Evolutionary conservation across 35 echinoderm and acorn worm genomes (phyloP), one percentile per base, ranked within the genome.

Genomic region (Nesometra sesokonis): DNA sequence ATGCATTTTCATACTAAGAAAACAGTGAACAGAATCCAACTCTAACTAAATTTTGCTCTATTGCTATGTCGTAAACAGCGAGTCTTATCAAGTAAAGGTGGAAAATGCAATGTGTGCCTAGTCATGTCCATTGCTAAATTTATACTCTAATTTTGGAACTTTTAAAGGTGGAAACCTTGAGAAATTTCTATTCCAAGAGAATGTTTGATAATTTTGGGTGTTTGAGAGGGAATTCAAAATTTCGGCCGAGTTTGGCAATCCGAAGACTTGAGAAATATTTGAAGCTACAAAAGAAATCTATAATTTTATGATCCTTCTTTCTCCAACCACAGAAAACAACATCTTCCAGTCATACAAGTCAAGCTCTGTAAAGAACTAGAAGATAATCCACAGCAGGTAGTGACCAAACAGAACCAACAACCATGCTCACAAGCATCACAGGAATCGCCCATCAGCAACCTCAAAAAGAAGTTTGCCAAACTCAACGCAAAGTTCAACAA

Each of bases 401-500:
- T 38, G 36, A 35, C 39, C 33, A 31, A 40, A 82, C 76, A 82
- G 52, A 33, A 46, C 27, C 57, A 31, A 35, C 33, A 33, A 27
- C 81, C 33, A 57, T 33, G 77, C 34, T 67, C 82, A 84, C 88
- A 82, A 30, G 30, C 33, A 76, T 40, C 0, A 32, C 81, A 8
- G 32, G 76, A 82, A 35, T 84, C 81, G 77, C 91, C 91, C 21
- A 57, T 77, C 34, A 80, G 81, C 34, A 78, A 78, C 13, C 76
- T 92, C 47, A 87, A 78, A 33, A 87, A 87, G 5, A 92, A 80
- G 40, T 84, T 92, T 33, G 86, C 82, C 33, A 92, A 92, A 82
- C 86, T 92, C 0, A 86, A 80, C 9, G 77, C 91, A 0, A 92
- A 92, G 86, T 92, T 92, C 77, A 35, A 86, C 23, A 57, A 76